These are phyloP conservation scores for Dynastes grantii DNA, from an alignment of 2,888 invertebrate species.

Conservation along the genomic window DNA sequence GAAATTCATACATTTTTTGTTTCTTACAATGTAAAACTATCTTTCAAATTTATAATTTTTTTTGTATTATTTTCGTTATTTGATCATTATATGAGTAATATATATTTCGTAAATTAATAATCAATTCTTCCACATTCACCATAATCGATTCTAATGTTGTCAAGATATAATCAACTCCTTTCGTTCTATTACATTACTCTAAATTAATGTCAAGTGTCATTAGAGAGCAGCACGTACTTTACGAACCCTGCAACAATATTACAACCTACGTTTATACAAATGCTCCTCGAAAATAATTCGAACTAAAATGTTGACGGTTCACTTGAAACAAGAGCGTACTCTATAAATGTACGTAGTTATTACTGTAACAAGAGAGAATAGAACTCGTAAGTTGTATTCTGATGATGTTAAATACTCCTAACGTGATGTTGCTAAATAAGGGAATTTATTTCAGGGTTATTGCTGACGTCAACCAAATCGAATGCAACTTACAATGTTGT, in stretches of 20 bases:
- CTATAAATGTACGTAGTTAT: slow-evolving; percentile 35
- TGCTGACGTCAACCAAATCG: slow-evolving; percentile 23
- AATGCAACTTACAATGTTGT: neutral
- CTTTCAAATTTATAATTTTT: too few species aligned
- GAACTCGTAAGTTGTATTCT: slow-evolving; percentile 12
- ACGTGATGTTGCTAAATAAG: slow-evolving; percentile 23
- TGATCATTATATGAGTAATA: too few species aligned
- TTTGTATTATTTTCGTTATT: too few species aligned
- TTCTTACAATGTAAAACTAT: too few species aligned
- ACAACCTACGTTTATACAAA: neutral
- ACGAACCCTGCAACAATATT: neutral
- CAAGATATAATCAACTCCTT: too few species aligned
- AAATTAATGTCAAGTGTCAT: too few species aligned
- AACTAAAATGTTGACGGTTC: slow-evolving; percentile 26
- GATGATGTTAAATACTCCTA: slow-evolving; percentile 23
- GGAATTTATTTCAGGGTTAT: neutral
- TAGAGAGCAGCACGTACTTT: too few species aligned
- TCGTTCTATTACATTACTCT: too few species aligned
- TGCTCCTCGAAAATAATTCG: slow-evolving; percentile 19
- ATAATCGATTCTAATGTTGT: too few species aligned
- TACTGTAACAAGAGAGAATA: slow-evolving; percentile 16
- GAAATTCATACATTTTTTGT: too few species aligned
- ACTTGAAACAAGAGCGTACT: slow-evolving; percentile 21
- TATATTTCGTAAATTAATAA: too few species aligned
- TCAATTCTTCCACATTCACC: too few species aligned